A percentile compares a stretch with the other conserved stretches of the same genome.
These are phyloP conservation scores for Hypolimnas misippus DNA, from an alignment of 2,888 invertebrate genomes.

Conservation along the genomic window DNA sequence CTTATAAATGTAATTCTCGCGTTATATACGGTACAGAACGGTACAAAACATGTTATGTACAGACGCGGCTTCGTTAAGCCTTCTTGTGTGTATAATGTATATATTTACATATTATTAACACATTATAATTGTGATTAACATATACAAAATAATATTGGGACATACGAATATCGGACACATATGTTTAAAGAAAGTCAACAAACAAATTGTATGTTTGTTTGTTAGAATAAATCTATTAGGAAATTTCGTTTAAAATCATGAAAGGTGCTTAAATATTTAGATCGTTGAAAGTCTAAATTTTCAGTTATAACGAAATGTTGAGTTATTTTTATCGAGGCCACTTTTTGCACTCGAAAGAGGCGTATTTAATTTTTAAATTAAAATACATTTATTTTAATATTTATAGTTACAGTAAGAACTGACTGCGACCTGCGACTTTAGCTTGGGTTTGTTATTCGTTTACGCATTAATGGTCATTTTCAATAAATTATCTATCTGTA, in stretches of 20 bases:
- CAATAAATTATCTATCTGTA: too few species aligned
- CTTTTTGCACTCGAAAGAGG: background rate
- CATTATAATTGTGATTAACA: conserved; percentile 16
- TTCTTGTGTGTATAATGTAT: background rate
- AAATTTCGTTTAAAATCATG: too few species aligned
- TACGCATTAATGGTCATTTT: background rate
- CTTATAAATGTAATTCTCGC: too few species aligned
- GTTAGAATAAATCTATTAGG: too few species aligned
- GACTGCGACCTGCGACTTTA: background rate
- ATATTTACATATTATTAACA: conserved; percentile 24
- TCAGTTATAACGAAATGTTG: background rate
- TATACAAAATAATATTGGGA: conserved; percentile 1
- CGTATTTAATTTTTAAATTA: too few species aligned
- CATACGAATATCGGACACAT: too few species aligned
- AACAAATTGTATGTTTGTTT: too few species aligned
- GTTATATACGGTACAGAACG: too few species aligned
- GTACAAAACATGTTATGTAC: background rate
- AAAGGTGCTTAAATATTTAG: too few species aligned
- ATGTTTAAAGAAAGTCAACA: too few species aligned
- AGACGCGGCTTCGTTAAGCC: background rate
- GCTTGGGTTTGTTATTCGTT: background rate
- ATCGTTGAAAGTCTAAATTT: background rate
- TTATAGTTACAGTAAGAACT: background rate
- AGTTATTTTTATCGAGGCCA: background rate
- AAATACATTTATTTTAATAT: background rate